Conservation (phyloP, 1,140 invertebrate species). For the Theocolax elegans region DNA sequence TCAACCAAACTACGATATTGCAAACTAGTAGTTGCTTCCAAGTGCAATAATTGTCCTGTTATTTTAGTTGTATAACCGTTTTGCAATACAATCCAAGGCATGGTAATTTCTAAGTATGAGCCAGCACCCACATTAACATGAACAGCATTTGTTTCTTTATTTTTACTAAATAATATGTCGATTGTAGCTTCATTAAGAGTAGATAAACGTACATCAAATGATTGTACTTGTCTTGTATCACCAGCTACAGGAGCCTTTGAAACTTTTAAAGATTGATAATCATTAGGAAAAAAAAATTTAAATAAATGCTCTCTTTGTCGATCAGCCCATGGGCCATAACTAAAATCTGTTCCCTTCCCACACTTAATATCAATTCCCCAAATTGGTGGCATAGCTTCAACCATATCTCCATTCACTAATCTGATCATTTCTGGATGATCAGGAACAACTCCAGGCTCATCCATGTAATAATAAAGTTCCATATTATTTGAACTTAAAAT, state of each 20-base stretch:
- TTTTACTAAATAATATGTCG: conserved; percentile 95
- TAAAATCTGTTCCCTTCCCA: conserved; percentile 96
- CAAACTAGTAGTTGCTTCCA: conserved; percentile 94
- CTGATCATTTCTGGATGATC: conserved; percentile 90
- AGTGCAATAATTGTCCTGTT: conserved; percentile 90
- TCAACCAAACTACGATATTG: conserved; percentile 91
- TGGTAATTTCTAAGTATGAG: conserved; percentile 94
- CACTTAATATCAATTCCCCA: conserved; percentile 97
- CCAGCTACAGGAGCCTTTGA: conserved; percentile 85
- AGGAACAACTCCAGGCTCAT: conserved; percentile 90
- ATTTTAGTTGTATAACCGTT: conserved; percentile 91
- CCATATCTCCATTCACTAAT: conserved; percentile 91
- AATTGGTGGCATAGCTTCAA: conserved; percentile 90
- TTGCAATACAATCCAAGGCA: conserved; percentile 90
- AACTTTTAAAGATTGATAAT: conserved; percentile 81
- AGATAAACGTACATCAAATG: conserved; percentile 91
- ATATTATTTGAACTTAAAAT: conserved; percentile 95
- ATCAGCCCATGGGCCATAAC: conserved; percentile 98
- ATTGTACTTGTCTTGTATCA: conserved; percentile 87
- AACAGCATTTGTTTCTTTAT: conserved; percentile 95
- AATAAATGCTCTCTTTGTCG: conserved; percentile 94
- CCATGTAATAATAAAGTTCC: conserved; percentile 96
- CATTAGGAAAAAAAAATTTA: conserved; percentile 95
- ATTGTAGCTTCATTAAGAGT: conserved; percentile 92
- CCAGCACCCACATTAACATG: conserved; percentile 94